Base-by-base conservation (phyloP, 2,113 vertebrate species). In the Heliornis fulica region DNA sequence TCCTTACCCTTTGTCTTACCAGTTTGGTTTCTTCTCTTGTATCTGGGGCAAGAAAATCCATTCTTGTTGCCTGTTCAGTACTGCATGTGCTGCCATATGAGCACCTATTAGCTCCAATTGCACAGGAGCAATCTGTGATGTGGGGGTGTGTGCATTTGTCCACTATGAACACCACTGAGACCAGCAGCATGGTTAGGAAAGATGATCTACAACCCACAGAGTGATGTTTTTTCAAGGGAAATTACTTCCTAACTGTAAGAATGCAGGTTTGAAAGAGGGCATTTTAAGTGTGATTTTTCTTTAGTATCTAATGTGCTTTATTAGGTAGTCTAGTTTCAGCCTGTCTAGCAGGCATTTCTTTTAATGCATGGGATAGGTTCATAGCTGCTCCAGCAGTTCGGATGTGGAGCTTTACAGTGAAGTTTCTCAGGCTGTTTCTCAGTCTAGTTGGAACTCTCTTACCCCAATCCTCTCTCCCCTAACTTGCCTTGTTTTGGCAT, bases 1-100 rank as follows among this genome's bases (percentile, higher is more conserved):
- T 77, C 25, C 48, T 83, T 13, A 50, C 13, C n/a, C 11, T n/a
- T 72, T 0, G 0, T 20, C 60, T 76, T 75, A 13, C 40, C 41
- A 19, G 8, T 60, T 70, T 40, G 18, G 3, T 72, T 78, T 80
- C 21, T 86, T 80, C 17, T 61, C 23, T 74, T 72, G 12, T 38
- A 29, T 77, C 16, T 91, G 59, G 15, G 34, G 36, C 32, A 54
- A 57, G 45, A 34, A 68, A 22, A 17, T 66, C 65, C 5, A 4
- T 64, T 80, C 51, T 22, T 56, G 50, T 22, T 88, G 48, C 43
- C 14, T 79, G 22, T 56, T 82, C 12, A 31, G 23, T 57, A 28
- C n/a, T 78, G 9, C 15, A 6, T 23, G 68, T 54, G 36, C 48
- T 80, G 57, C 46, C 4, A 0, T 32, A 46, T 40, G 64, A 69